Base-by-base conservation (phyloP, 2,113 vertebrate genomes). In the Scomber scombrus region DNA sequence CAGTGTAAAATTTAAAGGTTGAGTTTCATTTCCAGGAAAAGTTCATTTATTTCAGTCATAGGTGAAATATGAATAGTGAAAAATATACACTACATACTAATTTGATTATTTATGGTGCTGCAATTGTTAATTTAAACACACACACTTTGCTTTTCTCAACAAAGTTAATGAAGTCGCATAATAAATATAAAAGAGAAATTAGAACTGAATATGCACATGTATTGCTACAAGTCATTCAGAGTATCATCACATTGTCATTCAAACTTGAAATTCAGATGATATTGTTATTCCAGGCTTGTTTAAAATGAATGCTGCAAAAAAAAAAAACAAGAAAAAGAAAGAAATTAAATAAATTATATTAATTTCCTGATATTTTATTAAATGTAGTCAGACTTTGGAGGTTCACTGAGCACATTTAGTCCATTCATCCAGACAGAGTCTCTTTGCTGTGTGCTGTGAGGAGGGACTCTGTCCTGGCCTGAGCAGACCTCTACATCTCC, bases 361-460 rank as follows among this genome's bases (percentile, higher is more conserved):
- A 3, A 19, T 66, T 47, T 31, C 31, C 29, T 47, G 3, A 31
- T 73, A 69, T 70, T 72, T 67, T 1, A 47, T 12, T 29, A 26
- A 29, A 51, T 40, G 11, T 6, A 52, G n/a, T 58, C 29, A 56
- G n/a, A 56, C 6, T 16, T 31, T 61, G 10, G 34, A 49, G 8
- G 16, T 47, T 85, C 15, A 62, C 14, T 82, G 26, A 29, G 65
- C 50, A 56, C 74, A 71, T 31, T 12, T 45, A 51, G 54, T 89
- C 34, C 6, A 68, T n/a, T 72, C 78, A 31, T 88, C 64, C 74
- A 58, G 60, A 52, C 91, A 73, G 34, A 82, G 55, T 87, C 80
- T 89, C 85, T 94, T 94, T 40, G 88, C 70, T 43, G 50, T 15
- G 19, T 72, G 68, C 40, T 82, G 74, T 31, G 70, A 29, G 8